A percentile compares a stretch with the other conserved stretches of the same genome.
Conservation (phyloP, 2,888 invertebrate species). For the Meiosimyza decipiens region DNA sequence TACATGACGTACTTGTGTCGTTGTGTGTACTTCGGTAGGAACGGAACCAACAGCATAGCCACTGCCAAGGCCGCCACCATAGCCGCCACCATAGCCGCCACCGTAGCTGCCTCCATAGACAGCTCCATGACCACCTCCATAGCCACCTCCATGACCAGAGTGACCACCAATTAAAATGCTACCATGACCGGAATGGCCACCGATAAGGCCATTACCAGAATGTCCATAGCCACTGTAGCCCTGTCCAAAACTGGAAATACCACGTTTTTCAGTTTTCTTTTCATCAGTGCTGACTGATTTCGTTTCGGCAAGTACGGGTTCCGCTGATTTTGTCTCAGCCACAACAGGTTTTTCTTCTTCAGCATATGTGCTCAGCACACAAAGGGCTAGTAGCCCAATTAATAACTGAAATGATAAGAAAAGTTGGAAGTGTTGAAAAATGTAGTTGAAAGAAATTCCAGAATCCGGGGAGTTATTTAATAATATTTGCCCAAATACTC, state of each 20-base stretch:
- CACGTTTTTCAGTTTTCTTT: conserved; percentile 83
- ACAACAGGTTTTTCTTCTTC: conserved; percentile 66
- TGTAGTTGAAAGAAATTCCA: not conserved
- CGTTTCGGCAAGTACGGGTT: conserved; percentile 70
- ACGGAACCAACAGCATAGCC: conserved; percentile 55
- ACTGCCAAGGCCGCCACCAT: conserved; percentile 50
- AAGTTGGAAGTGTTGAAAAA: not conserved
- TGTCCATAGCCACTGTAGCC: conserved; percentile 53
- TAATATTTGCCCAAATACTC: too few species aligned
- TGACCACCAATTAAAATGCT: conserved; percentile 70
- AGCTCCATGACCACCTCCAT: conserved; percentile 60
- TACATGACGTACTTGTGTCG: conserved; percentile 78
- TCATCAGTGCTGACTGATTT: conserved; percentile 70
- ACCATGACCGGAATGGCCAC: conserved; percentile 55
- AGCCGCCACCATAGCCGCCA: conserved; percentile 50
- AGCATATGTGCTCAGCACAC: conserved; percentile 70
- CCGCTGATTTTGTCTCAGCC: conserved; percentile 56
- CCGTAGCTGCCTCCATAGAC: conserved; percentile 47
- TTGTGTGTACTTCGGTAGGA: conserved; percentile 72
- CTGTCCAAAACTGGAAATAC: conserved; percentile 67
- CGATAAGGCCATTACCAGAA: conserved; percentile 42
- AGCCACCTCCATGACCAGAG: conserved; percentile 64
- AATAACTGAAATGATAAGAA: conserved; percentile 56
- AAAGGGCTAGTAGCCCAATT: conserved; percentile 70
- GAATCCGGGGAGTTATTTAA: too few species aligned